Conservation (phyloP, 2,888 invertebrate genomes). For the Sericinus montela region DNA sequence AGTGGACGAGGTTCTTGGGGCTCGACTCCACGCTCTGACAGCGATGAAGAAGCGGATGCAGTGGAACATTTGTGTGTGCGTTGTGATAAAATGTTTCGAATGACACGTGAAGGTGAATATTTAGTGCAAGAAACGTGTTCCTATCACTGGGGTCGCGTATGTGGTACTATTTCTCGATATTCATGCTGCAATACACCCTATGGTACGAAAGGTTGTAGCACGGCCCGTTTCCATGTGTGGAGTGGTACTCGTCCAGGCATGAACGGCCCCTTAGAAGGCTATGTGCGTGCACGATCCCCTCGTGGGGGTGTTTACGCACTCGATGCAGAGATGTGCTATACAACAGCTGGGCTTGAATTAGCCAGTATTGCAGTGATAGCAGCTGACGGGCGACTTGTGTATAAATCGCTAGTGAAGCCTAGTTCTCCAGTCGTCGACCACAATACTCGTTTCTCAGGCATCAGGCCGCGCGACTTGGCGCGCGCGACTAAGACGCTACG, state of each 20-base stretch:
- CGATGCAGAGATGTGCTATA: slow-evolving; percentile 99
- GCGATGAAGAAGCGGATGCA: slow-evolving; percentile 77
- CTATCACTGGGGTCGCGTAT: slow-evolving; percentile 94
- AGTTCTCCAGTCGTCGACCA: slow-evolving; percentile 91
- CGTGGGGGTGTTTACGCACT: slow-evolving; percentile 86
- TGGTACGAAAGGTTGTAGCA: slow-evolving; percentile 82
- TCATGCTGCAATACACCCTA: slow-evolving; percentile 81
- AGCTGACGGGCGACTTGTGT: slow-evolving; percentile 85
- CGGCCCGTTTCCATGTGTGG: slow-evolving; percentile 87
- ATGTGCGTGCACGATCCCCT: slow-evolving; percentile 78
- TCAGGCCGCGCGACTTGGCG: slow-evolving; percentile 81
- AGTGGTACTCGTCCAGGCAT: slow-evolving; percentile 83
- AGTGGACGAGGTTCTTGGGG: slow-evolving; percentile 77
- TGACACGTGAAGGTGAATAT: slow-evolving; percentile 85
- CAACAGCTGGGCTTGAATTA: slow-evolving; percentile 90
- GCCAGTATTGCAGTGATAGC: slow-evolving; percentile 92
- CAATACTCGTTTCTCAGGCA: slow-evolving; percentile 97
- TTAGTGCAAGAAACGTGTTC: slow-evolving; percentile 86
- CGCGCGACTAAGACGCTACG: slow-evolving; percentile 83
- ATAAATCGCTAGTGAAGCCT: slow-evolving; percentile 92
- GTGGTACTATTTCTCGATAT: slow-evolving; percentile 69
- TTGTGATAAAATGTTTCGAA: slow-evolving; percentile 85
- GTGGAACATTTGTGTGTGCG: slow-evolving; percentile 84
- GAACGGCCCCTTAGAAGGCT: slow-evolving; percentile 86
- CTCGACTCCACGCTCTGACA: slow-evolving; percentile 77